Conservation (phyloP, 2,113 vertebrate genomes). For the Nesoenas mayeri region DNA sequence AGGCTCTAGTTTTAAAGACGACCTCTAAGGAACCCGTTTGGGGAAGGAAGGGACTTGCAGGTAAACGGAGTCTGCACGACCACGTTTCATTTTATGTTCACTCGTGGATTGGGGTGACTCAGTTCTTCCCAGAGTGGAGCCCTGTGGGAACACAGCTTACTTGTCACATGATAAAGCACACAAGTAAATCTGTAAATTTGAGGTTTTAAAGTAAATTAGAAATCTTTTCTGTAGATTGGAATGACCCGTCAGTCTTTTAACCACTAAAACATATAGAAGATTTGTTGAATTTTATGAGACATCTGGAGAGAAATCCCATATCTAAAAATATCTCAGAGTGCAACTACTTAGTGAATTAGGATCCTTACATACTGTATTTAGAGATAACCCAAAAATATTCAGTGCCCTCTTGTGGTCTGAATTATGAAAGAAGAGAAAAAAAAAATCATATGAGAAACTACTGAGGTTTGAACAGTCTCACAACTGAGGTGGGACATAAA, state of each 20-base stretch:
- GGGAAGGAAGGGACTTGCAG: too few relatives aligned
- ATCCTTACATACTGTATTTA: not conserved
- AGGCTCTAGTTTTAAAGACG: fast-evolving
- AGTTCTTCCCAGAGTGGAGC: not conserved
- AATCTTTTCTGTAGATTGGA: not conserved
- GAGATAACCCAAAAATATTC: not conserved
- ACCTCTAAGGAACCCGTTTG: fast-evolving
- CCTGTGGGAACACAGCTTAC: not conserved
- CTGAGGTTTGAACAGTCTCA: not conserved
- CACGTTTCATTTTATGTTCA: fast-evolving
- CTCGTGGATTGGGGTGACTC: fast-evolving
- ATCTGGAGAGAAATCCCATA: not conserved
- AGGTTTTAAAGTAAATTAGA: not conserved
- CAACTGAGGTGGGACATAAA: not conserved
- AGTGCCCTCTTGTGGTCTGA: slow-evolving; percentile 50
- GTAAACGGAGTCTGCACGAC: fast-evolving
- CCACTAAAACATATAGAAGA: not conserved
- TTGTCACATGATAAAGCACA: not conserved
- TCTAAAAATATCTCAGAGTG: not conserved
- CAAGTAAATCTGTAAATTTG: not conserved
- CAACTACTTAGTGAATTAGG: not conserved
- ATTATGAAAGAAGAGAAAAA: not conserved
- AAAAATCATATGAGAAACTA: not conserved
- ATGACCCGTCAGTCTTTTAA: not conserved
- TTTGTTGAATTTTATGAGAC: not conserved